Evolutionary conservation across 2,888 invertebrate genomes (phyloP).

Genomic region (Asteroscopus sphinx): DNA sequence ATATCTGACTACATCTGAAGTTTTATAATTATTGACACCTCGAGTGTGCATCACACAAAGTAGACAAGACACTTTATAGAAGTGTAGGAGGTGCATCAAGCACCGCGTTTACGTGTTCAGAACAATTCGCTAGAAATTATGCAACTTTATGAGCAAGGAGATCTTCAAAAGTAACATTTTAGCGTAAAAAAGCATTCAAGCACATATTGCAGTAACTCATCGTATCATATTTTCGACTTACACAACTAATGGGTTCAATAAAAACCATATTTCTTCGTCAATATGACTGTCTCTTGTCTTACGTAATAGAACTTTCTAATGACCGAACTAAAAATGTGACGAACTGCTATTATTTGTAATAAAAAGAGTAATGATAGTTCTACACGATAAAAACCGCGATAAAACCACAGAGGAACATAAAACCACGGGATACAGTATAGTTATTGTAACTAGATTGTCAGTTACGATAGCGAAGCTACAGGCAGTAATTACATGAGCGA

Average conservation of each 20-base stretch:
- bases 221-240: conserved; percentile 31
- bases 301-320: conserved; percentile 67
- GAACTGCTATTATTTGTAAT: conserved; percentile 52
- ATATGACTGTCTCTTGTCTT: conserved; percentile 45
- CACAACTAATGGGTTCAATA: conserved; percentile 43
- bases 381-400: conserved; percentile 42
- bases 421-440: conserved; percentile 30
- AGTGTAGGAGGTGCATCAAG: conserved; percentile 8
- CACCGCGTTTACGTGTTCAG: neutral
- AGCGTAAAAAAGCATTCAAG: conserved; percentile 16
- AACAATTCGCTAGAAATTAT: conserved; percentile 14
- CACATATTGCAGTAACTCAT: conserved; percentile 3
- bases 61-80: conserved; percentile 11
- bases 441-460: conserved; percentile 34
- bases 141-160: conserved; percentile 18
- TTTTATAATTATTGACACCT: conserved; percentile 36
- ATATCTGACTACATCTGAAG: neutral
- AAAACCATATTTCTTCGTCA: conserved; percentile 42
- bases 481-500: conserved; percentile 22
- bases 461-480: conserved; percentile 36
- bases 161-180: conserved; percentile 1
- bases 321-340: conserved; percentile 54
- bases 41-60: conserved; percentile 2
- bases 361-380: conserved; percentile 47
- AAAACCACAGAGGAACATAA: too few species aligned